phyloP scores from a whole-genome alignment of 2,888 invertebrate genomes.

The Aphrophora alni region DNA sequence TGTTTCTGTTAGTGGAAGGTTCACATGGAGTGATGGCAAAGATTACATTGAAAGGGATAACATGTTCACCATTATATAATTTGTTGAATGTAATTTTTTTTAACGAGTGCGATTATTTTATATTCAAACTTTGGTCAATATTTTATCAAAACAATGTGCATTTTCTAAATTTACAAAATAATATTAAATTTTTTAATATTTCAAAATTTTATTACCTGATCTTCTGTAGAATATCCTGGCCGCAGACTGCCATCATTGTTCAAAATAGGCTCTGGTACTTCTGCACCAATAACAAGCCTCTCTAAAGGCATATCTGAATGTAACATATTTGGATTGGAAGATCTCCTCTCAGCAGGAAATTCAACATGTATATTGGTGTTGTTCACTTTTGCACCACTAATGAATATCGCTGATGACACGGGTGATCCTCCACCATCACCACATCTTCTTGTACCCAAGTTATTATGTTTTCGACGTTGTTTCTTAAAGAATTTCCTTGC shows the following conservation, averaged over 20 bases:
- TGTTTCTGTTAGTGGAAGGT: too few species aligned
- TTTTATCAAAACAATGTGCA: too few species aligned
- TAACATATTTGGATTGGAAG: slow-evolving; percentile 69
- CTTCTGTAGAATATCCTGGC: slow-evolving; percentile 42
- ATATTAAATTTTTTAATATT: too few species aligned
- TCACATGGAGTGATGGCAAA: too few species aligned
- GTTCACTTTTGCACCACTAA: slow-evolving; percentile 77
- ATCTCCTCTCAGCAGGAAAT: slow-evolving; percentile 59
- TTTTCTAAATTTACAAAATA: too few species aligned
- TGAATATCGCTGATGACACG: slow-evolving; percentile 58
- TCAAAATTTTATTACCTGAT: slow-evolving; percentile 40
- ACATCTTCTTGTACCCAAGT: slow-evolving; percentile 55
- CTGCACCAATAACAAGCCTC: slow-evolving; percentile 51
- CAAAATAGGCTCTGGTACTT: slow-evolving; percentile 41
- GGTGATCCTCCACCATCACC: slow-evolving; percentile 60
- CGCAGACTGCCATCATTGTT: slow-evolving; percentile 45
- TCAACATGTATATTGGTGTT: slow-evolving; percentile 82
- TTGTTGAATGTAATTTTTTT: too few species aligned
- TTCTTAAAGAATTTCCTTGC: slow-evolving; percentile 92
- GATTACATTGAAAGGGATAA: too few species aligned
- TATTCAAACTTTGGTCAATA: too few species aligned
- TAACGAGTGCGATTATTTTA: too few species aligned
- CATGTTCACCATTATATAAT: too few species aligned
- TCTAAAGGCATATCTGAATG: slow-evolving; percentile 62
- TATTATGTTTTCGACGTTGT: slow-evolving; percentile 78